phyloP scores from a whole-genome alignment of 2,888 invertebrate genomes.

The Drosophila anomelani region DNA sequence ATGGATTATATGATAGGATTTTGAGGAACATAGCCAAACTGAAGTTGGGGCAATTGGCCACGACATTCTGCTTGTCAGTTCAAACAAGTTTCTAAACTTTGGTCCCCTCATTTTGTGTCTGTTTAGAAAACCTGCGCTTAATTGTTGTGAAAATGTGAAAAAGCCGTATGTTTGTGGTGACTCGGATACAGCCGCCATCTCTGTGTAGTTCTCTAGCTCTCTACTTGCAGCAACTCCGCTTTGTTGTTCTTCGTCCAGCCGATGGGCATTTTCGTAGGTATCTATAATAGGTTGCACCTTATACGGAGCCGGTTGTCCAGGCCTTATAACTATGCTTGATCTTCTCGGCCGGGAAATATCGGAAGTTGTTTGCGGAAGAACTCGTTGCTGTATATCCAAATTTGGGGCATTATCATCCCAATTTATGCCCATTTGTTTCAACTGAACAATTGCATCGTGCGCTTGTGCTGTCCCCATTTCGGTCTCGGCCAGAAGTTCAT shows the following conservation, averaged over 20 bases:
- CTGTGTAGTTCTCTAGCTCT: background rate
- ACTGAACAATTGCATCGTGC: background rate
- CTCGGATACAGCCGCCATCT: no score
- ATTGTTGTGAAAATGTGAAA: background rate
- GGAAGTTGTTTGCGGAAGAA: constrained; percentile 2
- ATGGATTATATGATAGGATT: background rate
- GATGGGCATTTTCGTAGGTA: background rate
- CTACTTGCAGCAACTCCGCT: background rate
- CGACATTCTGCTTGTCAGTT: background rate
- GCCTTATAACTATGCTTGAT: background rate
- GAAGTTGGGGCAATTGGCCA: constrained; percentile 17
- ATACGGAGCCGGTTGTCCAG: background rate
- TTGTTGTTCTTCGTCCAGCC: no score
- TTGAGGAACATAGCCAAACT: constrained; percentile 11
- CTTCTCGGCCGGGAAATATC: background rate
- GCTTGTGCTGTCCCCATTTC: background rate
- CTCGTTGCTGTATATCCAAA: background rate
- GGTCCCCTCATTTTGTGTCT: constrained; percentile 19
- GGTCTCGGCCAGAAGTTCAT: constrained; percentile 23
- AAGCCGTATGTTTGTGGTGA: background rate
- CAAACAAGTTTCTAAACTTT: background rate
- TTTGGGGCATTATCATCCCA: background rate
- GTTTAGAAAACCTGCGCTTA: constrained; percentile 27
- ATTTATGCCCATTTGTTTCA: background rate
- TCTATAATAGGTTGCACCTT: background rate